Evolutionary conservation across 2,113 vertebrate species (phyloP).

Genomic region (Pterophyllum scalare): DNA sequence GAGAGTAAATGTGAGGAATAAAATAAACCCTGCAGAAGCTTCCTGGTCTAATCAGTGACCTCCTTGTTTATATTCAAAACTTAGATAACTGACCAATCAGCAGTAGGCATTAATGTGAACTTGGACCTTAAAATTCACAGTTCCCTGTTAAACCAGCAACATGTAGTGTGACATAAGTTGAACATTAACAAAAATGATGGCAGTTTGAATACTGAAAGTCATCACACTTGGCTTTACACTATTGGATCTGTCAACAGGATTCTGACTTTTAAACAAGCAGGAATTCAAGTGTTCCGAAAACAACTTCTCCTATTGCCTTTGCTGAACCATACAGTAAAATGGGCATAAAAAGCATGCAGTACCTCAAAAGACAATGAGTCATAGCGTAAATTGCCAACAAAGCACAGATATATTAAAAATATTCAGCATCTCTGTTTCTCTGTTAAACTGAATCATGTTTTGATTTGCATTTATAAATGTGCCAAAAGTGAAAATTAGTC

Average conservation of each 20-base stretch:
- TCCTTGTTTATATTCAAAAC: constrained; percentile 39
- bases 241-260: background rate
- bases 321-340: background rate
- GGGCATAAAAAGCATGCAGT: background rate
- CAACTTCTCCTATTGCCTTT: background rate
- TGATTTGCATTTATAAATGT: background rate
- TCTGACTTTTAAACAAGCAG: background rate
- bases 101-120: constrained; percentile 18
- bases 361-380: constrained; percentile 7
- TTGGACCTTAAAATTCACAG: constrained; percentile 22
- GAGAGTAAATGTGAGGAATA: background rate
- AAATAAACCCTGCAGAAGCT: background rate
- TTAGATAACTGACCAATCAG: constrained; percentile 11
- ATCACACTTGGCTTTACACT: constrained; percentile 16
- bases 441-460: background rate
- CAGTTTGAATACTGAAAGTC: constrained; percentile 17
- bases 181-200: constrained; percentile 58
- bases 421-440: background rate
- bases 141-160: constrained; percentile 14
- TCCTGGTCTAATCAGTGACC: constrained; percentile 18
- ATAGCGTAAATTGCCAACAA: background rate
- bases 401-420: background rate
- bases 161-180: constrained; percentile 7
- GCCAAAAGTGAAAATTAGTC: background rate
- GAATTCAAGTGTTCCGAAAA: background rate